These are phyloP conservation scores for Eurytoma adleriae DNA, from an alignment of 2,888 invertebrate species.

Conservation along the genomic window DNA sequence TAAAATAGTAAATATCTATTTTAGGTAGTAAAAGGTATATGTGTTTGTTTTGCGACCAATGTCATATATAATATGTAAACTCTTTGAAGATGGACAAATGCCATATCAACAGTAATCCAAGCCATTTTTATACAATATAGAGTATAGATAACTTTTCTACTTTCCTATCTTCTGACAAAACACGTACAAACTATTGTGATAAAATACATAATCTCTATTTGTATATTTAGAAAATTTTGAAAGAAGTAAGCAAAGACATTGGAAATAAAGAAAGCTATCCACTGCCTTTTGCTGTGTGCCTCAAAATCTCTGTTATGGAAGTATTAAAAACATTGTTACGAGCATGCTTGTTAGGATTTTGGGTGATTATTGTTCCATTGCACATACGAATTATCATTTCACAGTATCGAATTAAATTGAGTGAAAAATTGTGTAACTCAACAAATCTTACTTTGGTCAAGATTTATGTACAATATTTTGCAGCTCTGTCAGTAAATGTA, in stretches of 20 bases:
- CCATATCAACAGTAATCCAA: slow-evolving; percentile 49
- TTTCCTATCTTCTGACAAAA: slow-evolving; percentile 50
- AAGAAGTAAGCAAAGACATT: slow-evolving; percentile 44
- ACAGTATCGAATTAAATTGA: background rate
- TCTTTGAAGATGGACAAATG: slow-evolving; percentile 32
- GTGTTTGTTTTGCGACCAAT: slow-evolving; percentile 20
- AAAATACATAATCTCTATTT: slow-evolving; percentile 55
- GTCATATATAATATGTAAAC: slow-evolving; percentile 40
- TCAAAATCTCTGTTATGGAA: slow-evolving; percentile 58
- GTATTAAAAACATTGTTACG: slow-evolving; percentile 52
- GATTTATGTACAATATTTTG: slow-evolving; percentile 29
- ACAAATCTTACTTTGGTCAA: slow-evolving; percentile 29
- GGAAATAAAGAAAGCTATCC: slow-evolving; percentile 53
- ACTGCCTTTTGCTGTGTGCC: slow-evolving; percentile 67
- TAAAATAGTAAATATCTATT: slow-evolving; percentile 21
- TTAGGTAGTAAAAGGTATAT: slow-evolving; percentile 28
- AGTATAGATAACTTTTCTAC: slow-evolving; percentile 49
- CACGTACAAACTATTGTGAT: slow-evolving; percentile 59
- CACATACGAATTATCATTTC: slow-evolving; percentile 33
- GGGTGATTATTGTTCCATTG: slow-evolving; percentile 49
- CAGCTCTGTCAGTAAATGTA: slow-evolving; percentile 33
- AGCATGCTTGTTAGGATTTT: slow-evolving; percentile 55
- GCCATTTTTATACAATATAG: slow-evolving; percentile 45
- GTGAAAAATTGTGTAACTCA: slow-evolving; percentile 4
- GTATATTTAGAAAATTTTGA: slow-evolving; percentile 46